Evolutionary conservation across 2,888 invertebrate species (phyloP), one percentile per base, ranked within the genome.

Genomic region (Diabrotica balteata): DNA sequence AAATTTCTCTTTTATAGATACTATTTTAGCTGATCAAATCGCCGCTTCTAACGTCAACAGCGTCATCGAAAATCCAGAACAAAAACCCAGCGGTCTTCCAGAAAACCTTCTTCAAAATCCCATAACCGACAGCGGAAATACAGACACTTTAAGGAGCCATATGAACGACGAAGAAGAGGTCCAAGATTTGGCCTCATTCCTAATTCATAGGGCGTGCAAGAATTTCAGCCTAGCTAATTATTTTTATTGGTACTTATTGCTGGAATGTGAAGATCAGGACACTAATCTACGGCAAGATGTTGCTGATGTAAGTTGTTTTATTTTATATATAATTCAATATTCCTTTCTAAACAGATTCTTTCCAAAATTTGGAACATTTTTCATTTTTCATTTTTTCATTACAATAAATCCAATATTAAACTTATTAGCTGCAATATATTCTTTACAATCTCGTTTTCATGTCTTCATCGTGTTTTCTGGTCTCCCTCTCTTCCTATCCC

Each of bases 221-320:
- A 97, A 98, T 87, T 90, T 93, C 59, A 92, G 90, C 11, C 86
- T 99, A 55, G 97, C 97, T 58, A 98, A 98, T 87, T 98, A 98
- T 84, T 91, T 99, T 76, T 98, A 95, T 86, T 99, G 99, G 99
- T 96, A 96, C 86, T 86, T 97, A 73, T 88, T 93, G 68, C 94
- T 97, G 70, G 98, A 98, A 85, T 95, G 96, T 82, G 97, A 97
- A 84, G 95, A 96, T 83, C 91, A 92, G 73, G 92, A 92, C 81
- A 86, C 87, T 8, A 88, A 87, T 44, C 86, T 86, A 8, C 91
- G 91, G 75, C 93, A 93, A 82, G 93, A 95, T 80, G 82, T 82
- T 75, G 79, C 78, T 74, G 55, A 87, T 63, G 63, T 67, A 55
- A 68, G 67, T 60, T 32, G 5, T 32, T 32, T 32, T 2, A 0